A percentile compares a stretch with the other conserved stretches of the same genome.
Evolutionary conservation across 2,888 invertebrate genomes (phyloP).

Genomic region (Sarcophaga caerulescens): DNA sequence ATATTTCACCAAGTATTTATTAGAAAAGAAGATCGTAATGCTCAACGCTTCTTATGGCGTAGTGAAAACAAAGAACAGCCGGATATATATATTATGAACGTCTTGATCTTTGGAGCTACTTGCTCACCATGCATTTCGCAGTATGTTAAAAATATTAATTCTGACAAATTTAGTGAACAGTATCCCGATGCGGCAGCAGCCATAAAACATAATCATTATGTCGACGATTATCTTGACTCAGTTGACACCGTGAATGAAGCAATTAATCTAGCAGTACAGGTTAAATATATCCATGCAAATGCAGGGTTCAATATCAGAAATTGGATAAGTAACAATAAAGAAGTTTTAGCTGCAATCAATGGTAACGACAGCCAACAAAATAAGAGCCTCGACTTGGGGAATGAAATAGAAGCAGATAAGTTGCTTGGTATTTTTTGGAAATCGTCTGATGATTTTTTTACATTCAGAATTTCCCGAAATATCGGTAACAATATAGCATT

Average conservation of each 20-base stretch:
- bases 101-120: constrained; percentile 32
- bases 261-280: constrained; percentile 25
- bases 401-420: constrained; percentile 8
- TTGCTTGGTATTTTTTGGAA: constrained; percentile 57
- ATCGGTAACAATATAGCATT: background rate
- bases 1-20: constrained; percentile 56
- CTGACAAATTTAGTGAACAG: too few species aligned
- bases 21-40: constrained; percentile 43
- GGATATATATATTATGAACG: constrained; percentile 29
- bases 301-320: constrained; percentile 46
- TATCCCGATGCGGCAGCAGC: constrained; percentile 19
- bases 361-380: background rate
- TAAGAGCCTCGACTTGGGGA: background rate
- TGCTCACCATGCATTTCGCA: too few species aligned
- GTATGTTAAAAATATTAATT: background rate
- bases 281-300: constrained; percentile 40
- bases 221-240: constrained; percentile 39
- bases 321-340: constrained; percentile 26
- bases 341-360: constrained; percentile 32
- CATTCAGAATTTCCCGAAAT: constrained; percentile 38
- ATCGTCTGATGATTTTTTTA: constrained; percentile 39
- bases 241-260: constrained; percentile 40
- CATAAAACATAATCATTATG: constrained; percentile 45
- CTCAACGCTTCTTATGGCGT: constrained; percentile 54
- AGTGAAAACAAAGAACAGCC: background rate